Evolutionary conservation across 2,797 vertebrate genomes (phyloP), one percentile per base, ranked within the genome.

Genomic region (Clarias platycephalus): DNA sequence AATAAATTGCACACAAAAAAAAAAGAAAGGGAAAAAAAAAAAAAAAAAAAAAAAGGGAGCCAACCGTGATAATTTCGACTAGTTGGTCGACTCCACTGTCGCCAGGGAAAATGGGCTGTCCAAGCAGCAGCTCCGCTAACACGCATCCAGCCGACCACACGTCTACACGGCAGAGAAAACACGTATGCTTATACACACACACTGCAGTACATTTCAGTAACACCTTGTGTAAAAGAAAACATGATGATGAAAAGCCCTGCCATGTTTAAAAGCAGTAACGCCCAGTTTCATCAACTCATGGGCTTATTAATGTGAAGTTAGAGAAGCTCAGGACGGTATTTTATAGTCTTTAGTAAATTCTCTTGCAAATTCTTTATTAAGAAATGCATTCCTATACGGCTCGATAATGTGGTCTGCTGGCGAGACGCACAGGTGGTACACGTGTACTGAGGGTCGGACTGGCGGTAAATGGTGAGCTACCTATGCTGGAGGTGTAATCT

Each of bases 71-170:
- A 89, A 99, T 99, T 95, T 99, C 98, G 87, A 99, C 98, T 95
- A 99, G 94, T 71, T 99, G 98, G 95, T 99, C 98, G 91, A 99
- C 98, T 86, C 98, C 98, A 86, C 98, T 99, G 94, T 99, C 98
- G 71, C 98, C 98, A 64, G 98, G 98, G 93, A 99, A 99, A 94
- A 99, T 99, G 13, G 98, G 98, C 91, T 99, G 98, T 90, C 98
- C 98, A 92, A 99, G 94, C 93, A 99, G 95, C 90, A 99, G 96
- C 92, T 99, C 98, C 82, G 98, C 98, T 91, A 99, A 93, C 85
- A 99, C 98, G 67, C 98, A 99, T 89, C 98, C 98, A 62, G 98
- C 98, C 93, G 98, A 99, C 98, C 98, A 99, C 90, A 99, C 97
- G 88, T 99, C 98, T 99, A 37, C 81, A 89, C 86, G 28, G 13